A percentile compares a stretch with the other conserved stretches of the same genome.
Evolutionary conservation across 2,113 vertebrate genomes (phyloP).

Genomic region (Peromyscus californicus): DNA sequence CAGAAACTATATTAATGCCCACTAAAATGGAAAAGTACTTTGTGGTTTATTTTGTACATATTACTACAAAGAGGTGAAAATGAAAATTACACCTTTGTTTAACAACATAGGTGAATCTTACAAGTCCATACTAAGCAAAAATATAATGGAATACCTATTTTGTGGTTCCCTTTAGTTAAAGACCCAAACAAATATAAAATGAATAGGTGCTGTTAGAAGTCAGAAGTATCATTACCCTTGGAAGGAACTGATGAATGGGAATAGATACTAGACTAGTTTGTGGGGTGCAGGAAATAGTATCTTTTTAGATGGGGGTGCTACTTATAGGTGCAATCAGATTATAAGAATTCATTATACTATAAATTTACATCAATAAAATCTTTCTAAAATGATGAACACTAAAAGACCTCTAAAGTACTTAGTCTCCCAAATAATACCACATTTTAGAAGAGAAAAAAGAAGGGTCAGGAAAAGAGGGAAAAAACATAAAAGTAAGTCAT

Average conservation of each 20-base stretch:
- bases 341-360: constrained; percentile 31
- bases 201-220: background rate
- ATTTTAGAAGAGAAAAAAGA: background rate
- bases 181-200: background rate
- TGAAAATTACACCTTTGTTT: constrained; percentile 7
- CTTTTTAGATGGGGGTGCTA: background rate
- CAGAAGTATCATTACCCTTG: background rate
- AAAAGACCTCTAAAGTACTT: background rate
- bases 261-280: background rate
- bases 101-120: background rate
- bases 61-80: background rate
- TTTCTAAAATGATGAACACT: background rate
- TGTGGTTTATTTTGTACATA: background rate
- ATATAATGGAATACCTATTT: background rate
- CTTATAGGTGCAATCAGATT: background rate
- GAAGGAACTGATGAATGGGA: background rate
- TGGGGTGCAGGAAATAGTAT: background rate
- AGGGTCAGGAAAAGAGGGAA: background rate
- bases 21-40: background rate
- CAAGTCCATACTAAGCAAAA: background rate
- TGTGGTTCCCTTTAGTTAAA: background rate
- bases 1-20: background rate
- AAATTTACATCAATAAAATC: background rate
- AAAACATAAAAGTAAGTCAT: background rate
- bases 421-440: background rate